Evolutionary conservation across 2,113 vertebrate species (phyloP).

Genomic region (Bubalus kerabau): DNA sequence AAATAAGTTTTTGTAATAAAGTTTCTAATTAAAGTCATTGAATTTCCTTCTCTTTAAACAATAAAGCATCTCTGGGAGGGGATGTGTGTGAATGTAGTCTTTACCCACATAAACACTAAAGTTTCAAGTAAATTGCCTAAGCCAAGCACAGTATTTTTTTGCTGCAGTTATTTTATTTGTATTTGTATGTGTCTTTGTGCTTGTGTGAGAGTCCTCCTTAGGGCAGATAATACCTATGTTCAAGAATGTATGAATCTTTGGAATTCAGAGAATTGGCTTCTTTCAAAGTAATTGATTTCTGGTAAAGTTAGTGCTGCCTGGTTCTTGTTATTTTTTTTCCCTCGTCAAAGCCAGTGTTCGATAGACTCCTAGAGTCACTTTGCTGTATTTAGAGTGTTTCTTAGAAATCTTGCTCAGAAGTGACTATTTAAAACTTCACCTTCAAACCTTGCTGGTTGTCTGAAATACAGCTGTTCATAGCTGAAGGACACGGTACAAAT

Average conservation of each 20-base stretch:
- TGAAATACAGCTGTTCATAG: neutral
- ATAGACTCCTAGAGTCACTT: neutral
- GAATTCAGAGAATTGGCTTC: neutral
- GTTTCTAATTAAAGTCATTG: neutral
- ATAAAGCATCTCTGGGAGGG: neutral
- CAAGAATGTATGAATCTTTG: neutral
- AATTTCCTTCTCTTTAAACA: neutral
- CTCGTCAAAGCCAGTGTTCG: neutral
- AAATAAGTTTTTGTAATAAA: conserved; percentile 13
- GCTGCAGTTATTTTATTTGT: neutral
- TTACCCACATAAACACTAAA: neutral
- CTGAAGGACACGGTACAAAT: neutral
- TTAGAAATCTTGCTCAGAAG: conserved; percentile 11
- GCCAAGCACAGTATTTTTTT: neutral
- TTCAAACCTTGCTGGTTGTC: neutral
- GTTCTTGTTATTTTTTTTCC: neutral
- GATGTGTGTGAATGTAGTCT: neutral
- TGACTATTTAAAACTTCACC: neutral
- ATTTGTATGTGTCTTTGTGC: neutral
- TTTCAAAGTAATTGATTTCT: neutral
- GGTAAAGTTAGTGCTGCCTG: neutral
- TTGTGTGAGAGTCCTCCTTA: neutral
- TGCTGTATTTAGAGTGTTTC: conserved; percentile 18
- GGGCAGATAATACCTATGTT: neutral
- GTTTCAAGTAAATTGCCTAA: neutral